Conservation (phyloP, 2,888 invertebrate species). For the Drosophila siamana region DNA sequence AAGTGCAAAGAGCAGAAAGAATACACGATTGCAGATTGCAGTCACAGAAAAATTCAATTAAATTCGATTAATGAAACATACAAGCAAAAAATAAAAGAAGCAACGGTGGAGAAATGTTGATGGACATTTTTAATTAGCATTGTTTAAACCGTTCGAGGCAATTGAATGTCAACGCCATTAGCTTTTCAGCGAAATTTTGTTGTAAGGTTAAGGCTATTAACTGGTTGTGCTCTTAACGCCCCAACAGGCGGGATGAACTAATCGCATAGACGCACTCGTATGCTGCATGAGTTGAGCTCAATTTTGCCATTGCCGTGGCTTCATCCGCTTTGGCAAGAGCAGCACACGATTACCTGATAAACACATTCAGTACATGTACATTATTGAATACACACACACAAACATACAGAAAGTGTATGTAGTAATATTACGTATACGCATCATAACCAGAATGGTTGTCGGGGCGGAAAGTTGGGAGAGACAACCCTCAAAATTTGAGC, state of each 20-base stretch:
- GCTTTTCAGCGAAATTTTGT: slow-evolving; percentile 16
- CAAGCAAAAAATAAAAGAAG: slow-evolving; percentile 1
- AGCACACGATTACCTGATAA: slow-evolving; percentile 53
- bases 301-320: slow-evolving; percentile 17
- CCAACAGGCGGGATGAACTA: slow-evolving; percentile 11
- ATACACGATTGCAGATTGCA: slow-evolving; percentile 4
- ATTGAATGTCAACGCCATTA: slow-evolving; percentile 26
- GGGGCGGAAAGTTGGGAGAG: slow-evolving; percentile 5
- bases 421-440: slow-evolving; percentile 16
- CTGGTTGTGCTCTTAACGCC: too few species aligned
- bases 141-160: slow-evolving; percentile 14
- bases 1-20: slow-evolving; percentile 16
- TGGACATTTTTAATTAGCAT: slow-evolving; percentile 3
- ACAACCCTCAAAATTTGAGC: slow-evolving; percentile 32
- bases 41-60: slow-evolving; percentile 40
- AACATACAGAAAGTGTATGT: slow-evolving; percentile 3
- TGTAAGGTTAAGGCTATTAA: slow-evolving; percentile 11
- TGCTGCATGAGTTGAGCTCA: slow-evolving; percentile 22
- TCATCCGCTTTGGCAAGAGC: slow-evolving; percentile 19
- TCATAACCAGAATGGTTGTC: slow-evolving; percentile 24
- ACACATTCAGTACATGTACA: slow-evolving; percentile 46
- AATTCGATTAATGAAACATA: slow-evolving; percentile 21
- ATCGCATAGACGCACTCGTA: slow-evolving; percentile 6
- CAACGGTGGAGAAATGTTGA: not conserved
- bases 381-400: slow-evolving; percentile 54